Percentiles rank a stretch among this genome's conserved stretches.
Conservation (phyloP, 2,113 vertebrate species). For the Leucopsar rothschildi region DNA sequence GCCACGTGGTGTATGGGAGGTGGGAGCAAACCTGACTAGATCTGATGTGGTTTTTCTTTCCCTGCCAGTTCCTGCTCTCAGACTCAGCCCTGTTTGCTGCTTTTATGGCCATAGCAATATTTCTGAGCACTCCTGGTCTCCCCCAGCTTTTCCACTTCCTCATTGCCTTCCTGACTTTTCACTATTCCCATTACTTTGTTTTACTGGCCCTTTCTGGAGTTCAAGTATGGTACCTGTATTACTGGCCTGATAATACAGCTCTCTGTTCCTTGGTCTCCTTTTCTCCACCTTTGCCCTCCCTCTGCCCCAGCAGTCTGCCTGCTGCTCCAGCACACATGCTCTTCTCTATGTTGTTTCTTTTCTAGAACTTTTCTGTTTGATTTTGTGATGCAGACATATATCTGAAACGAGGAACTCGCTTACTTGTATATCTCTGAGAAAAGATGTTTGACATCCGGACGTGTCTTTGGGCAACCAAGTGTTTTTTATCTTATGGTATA, state of each 20-base stretch:
- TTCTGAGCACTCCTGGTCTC: neutral
- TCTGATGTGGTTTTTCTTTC: neutral
- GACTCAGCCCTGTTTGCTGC: neutral
- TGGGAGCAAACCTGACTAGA: neutral
- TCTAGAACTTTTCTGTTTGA: neutral
- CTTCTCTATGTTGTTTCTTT: neutral
- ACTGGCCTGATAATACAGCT: neutral
- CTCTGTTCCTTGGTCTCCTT: neutral
- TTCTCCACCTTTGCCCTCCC: neutral
- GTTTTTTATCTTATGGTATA: neutral
- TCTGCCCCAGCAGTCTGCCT: neutral
- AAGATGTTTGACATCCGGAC: neutral
- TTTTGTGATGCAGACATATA: neutral
- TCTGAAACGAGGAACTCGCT: neutral
- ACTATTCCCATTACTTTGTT: neutral
- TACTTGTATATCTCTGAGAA: neutral
- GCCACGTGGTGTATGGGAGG: accelerated
- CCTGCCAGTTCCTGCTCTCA: neutral
- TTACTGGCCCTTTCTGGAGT: neutral
- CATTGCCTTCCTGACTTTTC: neutral
- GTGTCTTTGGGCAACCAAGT: neutral
- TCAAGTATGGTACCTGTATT: neutral
- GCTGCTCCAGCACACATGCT: neutral
- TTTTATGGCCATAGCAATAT: neutral
- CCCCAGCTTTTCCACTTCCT: neutral